Base-by-base conservation (phyloP, 1,140 invertebrate species). In the Apis laboriosa region DNA sequence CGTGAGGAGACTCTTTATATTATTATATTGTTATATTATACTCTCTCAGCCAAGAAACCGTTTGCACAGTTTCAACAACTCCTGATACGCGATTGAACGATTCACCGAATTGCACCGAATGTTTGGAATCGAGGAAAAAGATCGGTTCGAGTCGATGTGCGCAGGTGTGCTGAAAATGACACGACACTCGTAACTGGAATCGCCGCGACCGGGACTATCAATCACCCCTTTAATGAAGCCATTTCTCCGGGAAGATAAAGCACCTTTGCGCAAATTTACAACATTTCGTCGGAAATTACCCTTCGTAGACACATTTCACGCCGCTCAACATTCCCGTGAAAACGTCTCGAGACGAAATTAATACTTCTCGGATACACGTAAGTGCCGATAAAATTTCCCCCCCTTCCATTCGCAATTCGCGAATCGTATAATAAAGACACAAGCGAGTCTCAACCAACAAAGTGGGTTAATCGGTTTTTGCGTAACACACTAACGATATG, bases 381-480 rank as follows among this genome's bases (percentile, higher is more conserved):
- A n/a, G 28, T 9, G 51, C 15, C 51, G 9, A 71, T 12, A 78
- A 83, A 64, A 71, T 28, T 28, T 56, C 24, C 2, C 17, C 1
- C 5, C 0, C 2, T 24, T 28, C 28, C 34, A 78, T 64, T 77
- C 24, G 17, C 56, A 15, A 3, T n/a, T 12, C 64, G 13, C 53
- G 61, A 66, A 13, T 19, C 9, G 15, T 43, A 17, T 78, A 78
- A 83, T 78, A 72, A 78, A 83, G 80, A 78, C 67, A 66, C 58
- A 9, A 58, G 34, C 63, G 80, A 34, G 49, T 51, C 61, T 68
- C 5, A 2, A 19, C 55, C 74, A 82, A 82, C 73, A 68, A 87
- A 87, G 73, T 87, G 28, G 85, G 86, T 88, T 88, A 88, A 88
- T 88, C 86, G 79, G 55, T 87, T 88, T 88, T 82, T 76, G 86